These are phyloP conservation scores for Anthophora plumipes DNA, from an alignment of 2,888 invertebrate genomes.

Conservation along the genomic window DNA sequence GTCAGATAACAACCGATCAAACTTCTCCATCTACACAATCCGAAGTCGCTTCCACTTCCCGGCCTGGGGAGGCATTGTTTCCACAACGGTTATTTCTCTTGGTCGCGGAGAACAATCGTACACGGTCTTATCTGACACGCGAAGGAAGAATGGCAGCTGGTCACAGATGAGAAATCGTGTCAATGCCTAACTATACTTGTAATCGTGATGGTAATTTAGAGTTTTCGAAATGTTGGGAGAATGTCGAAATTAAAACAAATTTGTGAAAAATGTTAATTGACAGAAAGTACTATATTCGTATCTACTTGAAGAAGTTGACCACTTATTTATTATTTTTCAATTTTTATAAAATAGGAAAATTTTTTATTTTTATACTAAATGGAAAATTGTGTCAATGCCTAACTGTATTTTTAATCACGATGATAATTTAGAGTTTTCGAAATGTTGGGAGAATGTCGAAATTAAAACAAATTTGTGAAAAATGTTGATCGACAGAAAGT, in stretches of 20 bases:
- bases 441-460: neutral
- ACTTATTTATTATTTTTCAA: too few relatives aligned
- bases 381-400: conserved; percentile 72
- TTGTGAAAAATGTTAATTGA: neutral
- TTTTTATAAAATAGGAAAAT: too few relatives aligned
- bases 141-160: neutral
- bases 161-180: conserved; percentile 63
- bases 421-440: neutral
- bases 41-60: conserved; percentile 22
- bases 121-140: conserved; percentile 14
- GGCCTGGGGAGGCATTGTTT: conserved; percentile 13
- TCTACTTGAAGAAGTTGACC: too few relatives aligned
- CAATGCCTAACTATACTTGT: conserved; percentile 62
- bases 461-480: neutral
- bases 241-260: neutral
- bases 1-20: conserved; percentile 35
- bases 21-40: conserved; percentile 32
- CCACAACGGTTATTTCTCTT: conserved; percentile 31
- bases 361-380: too few relatives aligned
- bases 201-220: neutral
- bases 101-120: conserved; percentile 29
- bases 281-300: too few relatives aligned
- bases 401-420: conserved; percentile 24
- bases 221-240: neutral
- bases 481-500: neutral